These are phyloP conservation scores for Callospermophilus lateralis DNA, from an alignment of 2,113 vertebrate genomes.

Conservation along the genomic window DNA sequence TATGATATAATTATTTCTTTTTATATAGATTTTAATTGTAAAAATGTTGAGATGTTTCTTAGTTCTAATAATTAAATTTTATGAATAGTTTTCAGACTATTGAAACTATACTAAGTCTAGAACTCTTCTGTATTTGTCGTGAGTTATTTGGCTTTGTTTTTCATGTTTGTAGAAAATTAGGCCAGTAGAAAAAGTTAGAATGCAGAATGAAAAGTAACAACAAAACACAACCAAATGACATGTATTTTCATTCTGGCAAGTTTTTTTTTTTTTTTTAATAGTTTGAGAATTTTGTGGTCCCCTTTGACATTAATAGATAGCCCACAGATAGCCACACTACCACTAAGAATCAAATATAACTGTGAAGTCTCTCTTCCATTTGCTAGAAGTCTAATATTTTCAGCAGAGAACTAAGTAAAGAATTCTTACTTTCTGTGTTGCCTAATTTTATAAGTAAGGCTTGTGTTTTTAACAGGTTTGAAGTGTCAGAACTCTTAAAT, in stretches of 20 bases:
- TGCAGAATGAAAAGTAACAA: background rate
- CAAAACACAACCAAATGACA: constrained; percentile 38
- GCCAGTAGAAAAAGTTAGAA: constrained; percentile 20
- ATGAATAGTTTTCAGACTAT: constrained; percentile 28
- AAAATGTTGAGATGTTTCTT: constrained; percentile 51
- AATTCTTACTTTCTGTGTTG: constrained; percentile 30
- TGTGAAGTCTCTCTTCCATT: constrained; percentile 1
- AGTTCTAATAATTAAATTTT: constrained; percentile 54
- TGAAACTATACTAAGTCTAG: constrained; percentile 4
- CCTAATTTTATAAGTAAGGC: constrained; percentile 45
- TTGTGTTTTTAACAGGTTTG: background rate
- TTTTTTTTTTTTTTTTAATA: background rate
- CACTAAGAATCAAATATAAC: constrained; percentile 31
- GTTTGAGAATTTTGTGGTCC: constrained; percentile 20
- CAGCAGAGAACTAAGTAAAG: constrained; percentile 16
- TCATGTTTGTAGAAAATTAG: background rate
- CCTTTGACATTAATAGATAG: constrained; percentile 1
- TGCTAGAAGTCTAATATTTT: constrained; percentile 29
- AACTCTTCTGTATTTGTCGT: constrained; percentile 25
- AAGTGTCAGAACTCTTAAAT: background rate
- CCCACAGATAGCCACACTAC: background rate
- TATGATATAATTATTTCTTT: constrained; percentile 85
- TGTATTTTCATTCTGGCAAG: background rate
- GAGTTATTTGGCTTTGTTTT: background rate
- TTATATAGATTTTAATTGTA: constrained; percentile 52